Evolutionary conservation across 2,888 invertebrate genomes (phyloP).

Genomic region (Poecilobothrus nobilitatus): DNA sequence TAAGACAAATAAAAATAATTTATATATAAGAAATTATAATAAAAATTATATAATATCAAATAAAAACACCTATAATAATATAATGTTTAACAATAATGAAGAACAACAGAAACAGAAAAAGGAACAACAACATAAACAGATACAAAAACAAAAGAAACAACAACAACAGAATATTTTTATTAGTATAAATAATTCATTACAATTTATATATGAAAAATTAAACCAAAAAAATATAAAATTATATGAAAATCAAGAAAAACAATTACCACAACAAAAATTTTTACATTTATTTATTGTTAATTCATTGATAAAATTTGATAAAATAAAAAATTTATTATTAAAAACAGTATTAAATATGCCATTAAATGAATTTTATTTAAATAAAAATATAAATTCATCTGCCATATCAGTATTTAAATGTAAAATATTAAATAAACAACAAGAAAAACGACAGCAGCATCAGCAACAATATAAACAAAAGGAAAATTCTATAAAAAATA

Average conservation of each 20-base stretch:
- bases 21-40: background rate
- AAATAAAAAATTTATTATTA: background rate
- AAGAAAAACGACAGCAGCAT: background rate
- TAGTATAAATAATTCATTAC: background rate
- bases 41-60: no score
- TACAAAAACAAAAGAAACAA: background rate
- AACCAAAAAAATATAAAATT: no score
- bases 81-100: background rate
- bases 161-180: no score
- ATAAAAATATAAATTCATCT: background rate
- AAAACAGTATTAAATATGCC: slow-evolving; percentile 3
- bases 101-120: background rate
- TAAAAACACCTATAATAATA: no score
- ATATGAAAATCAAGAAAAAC: background rate
- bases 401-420: background rate
- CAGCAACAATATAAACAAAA: background rate
- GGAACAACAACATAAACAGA: background rate
- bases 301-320: no score
- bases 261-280: background rate
- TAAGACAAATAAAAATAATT: slow-evolving; percentile 5
- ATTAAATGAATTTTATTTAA: background rate
- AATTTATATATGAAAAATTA: no score
- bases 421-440: background rate
- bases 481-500: background rate
- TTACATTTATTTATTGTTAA: no score